Conservation (phyloP, 2,888 invertebrate species). For the Pocota personata region DNA sequence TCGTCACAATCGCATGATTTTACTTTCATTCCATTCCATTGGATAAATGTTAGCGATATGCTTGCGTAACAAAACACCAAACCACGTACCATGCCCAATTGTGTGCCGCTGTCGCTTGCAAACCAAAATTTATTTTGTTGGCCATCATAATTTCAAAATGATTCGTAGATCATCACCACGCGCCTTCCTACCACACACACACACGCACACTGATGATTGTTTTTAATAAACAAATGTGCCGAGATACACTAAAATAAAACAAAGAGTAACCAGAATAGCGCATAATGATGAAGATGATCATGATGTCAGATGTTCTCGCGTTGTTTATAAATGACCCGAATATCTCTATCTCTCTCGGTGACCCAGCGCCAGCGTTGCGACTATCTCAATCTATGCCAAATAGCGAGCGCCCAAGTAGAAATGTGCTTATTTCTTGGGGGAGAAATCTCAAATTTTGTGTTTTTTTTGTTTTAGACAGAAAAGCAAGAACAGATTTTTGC, state of each 20-base stretch:
- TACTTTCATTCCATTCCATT: conserved; percentile 33
- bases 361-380: not conserved
- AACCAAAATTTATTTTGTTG: conserved; percentile 15
- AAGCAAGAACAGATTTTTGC: conserved; percentile 32
- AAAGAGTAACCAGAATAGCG: conserved; percentile 35
- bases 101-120: not conserved
- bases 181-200: not conserved
- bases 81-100: conserved; percentile 22
- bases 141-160: conserved; percentile 10
- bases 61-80: conserved; percentile 47
- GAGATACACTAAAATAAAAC: conserved; percentile 5
- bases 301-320: conserved; percentile 49
- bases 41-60: conserved; percentile 44
- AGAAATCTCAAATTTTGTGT: not conserved
- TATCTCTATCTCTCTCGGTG: conserved; percentile 2
- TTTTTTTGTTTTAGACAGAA: not conserved
- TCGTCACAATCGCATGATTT: conserved; percentile 19
- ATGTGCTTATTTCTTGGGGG: not conserved
- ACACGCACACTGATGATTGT: not conserved
- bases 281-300: conserved; percentile 40
- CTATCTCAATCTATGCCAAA: conserved; percentile 27
- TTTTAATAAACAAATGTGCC: conserved; percentile 19
- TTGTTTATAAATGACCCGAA: conserved; percentile 42
- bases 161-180: conserved; percentile 38
- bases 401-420: not conserved